A percentile compares a stretch with the other conserved stretches of the same genome.
Evolutionary conservation across 2,888 invertebrate genomes (phyloP).

Genomic region (Parnassius apollo): DNA sequence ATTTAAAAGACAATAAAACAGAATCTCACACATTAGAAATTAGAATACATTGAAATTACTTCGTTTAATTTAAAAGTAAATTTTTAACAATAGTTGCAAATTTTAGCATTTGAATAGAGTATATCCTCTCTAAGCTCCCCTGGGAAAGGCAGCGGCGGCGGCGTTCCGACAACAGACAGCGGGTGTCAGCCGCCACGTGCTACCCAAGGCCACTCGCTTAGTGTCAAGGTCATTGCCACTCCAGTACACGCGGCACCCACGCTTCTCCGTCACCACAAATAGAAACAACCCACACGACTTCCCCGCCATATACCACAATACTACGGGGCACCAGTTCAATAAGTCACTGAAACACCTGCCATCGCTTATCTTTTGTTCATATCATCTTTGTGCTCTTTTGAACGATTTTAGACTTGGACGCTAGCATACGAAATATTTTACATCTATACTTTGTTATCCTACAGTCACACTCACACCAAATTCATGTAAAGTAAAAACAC

Average conservation of each 20-base stretch:
- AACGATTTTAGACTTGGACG: neutral
- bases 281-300: constrained; percentile 72
- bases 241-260: constrained; percentile 80
- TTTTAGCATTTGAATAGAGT: constrained; percentile 42
- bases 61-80: too few species aligned
- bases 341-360: constrained; percentile 18
- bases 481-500: too few species aligned
- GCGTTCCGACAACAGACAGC: constrained; percentile 80
- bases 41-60: too few species aligned
- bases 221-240: constrained; percentile 82
- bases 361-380: neutral
- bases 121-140: constrained; percentile 77
- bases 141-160: constrained; percentile 80
- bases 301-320: constrained; percentile 56
- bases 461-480: too few species aligned
- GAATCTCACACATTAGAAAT: too few species aligned
- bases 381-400: neutral
- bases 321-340: constrained; percentile 47
- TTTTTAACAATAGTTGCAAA: neutral
- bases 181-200: constrained; percentile 81
- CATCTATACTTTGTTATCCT: too few species aligned
- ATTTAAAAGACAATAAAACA: too few species aligned
- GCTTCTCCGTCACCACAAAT: constrained; percentile 80
- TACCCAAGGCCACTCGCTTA: constrained; percentile 81
- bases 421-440: too few species aligned